These are phyloP conservation scores for Drosophila prosaltans DNA, from an alignment of 1,140 invertebrate species.

Conservation along the genomic window DNA sequence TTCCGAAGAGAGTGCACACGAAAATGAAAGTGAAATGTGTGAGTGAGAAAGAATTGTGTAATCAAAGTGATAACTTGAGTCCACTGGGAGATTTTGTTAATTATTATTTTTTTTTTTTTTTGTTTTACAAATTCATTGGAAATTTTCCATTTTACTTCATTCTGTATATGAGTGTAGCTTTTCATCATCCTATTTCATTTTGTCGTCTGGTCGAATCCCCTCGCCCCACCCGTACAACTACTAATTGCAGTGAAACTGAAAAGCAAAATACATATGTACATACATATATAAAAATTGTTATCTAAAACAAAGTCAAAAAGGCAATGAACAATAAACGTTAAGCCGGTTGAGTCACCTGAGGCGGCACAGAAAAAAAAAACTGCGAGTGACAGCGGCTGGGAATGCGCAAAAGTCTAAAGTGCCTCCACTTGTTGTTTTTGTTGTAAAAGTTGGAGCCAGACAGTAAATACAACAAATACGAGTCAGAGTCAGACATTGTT, in stretches of 20 bases:
- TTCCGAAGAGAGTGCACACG: no score
- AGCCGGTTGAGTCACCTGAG: constrained; percentile 76
- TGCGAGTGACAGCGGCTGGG: constrained; percentile 65
- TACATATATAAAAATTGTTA: constrained; percentile 15
- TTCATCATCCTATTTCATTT: background rate
- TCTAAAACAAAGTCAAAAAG: constrained; percentile 20
- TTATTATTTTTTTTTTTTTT: background rate
- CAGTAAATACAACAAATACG: constrained; percentile 40
- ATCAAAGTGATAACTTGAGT: background rate
- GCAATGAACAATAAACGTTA: constrained; percentile 27
- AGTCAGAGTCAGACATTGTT: constrained; percentile 62
- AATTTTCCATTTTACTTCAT: constrained; percentile 8
- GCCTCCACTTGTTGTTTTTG: constrained; percentile 60
- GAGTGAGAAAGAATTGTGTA: background rate
- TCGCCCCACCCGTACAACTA: background rate
- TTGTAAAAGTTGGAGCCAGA: constrained; percentile 57
- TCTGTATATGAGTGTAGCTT: background rate
- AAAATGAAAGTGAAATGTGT: background rate
- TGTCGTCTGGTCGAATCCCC: background rate
- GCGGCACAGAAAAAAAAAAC: constrained; percentile 22
- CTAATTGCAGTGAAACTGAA: constrained; percentile 11
- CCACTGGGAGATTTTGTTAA: background rate
- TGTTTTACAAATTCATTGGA: background rate
- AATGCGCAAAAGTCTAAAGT: constrained; percentile 80
- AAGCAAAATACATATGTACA: constrained; percentile 15